Conservation (phyloP, 2,888 invertebrate species). For the Atethmia centrago region DNA sequence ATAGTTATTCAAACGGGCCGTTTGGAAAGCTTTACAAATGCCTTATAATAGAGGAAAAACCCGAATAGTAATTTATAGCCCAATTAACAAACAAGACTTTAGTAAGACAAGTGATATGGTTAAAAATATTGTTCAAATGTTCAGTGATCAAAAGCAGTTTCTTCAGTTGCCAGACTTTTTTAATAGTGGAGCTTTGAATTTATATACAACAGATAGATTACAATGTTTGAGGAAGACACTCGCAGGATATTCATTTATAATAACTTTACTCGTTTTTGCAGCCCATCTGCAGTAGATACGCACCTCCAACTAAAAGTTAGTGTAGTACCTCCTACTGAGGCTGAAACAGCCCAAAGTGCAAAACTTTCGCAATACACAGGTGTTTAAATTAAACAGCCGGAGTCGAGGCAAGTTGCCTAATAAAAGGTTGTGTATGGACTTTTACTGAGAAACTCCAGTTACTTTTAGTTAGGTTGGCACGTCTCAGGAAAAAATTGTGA, state of each 20-base stretch:
- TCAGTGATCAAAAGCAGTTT: neutral
- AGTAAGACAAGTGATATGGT: no score
- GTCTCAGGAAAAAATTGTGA: neutral
- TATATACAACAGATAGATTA: neutral
- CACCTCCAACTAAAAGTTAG: constrained; percentile 9
- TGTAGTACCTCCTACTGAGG: neutral
- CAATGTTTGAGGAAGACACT: neutral
- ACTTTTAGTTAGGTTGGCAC: neutral
- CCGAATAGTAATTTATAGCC: no score
- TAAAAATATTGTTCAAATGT: no score
- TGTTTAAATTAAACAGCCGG: constrained; percentile 44
- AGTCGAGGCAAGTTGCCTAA: constrained; percentile 38
- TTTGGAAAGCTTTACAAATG: no score
- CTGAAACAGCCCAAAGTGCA: constrained; percentile 19
- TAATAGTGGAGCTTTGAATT: no score
- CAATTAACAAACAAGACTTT: no score
- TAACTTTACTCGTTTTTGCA: neutral
- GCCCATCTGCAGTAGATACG: neutral
- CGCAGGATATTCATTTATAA: neutral
- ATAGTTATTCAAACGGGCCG: no score
- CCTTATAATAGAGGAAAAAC: no score
- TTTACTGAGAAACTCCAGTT: constrained; percentile 11
- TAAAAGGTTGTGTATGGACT: constrained; percentile 39
- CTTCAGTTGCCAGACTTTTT: no score
- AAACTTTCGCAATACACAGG: constrained; percentile 44